A percentile compares a stretch with the other conserved stretches of the same genome.
These are phyloP conservation scores for Pachyramphus minor DNA, from an alignment of 2,113 vertebrate species.

Conservation along the genomic window DNA sequence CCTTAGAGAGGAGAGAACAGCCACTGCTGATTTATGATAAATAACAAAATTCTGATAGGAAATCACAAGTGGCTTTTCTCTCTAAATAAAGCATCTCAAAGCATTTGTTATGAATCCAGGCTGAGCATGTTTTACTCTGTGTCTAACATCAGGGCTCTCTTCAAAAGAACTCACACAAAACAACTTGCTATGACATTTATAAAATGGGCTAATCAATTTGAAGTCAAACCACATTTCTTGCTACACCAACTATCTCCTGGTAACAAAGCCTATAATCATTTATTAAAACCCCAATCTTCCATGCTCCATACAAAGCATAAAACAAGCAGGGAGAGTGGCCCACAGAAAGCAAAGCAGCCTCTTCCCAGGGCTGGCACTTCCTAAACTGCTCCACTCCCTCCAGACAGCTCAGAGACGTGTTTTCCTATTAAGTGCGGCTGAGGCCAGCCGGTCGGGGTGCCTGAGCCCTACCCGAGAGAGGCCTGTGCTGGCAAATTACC, in stretches of 20 bases:
- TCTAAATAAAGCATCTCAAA: constrained; percentile 74
- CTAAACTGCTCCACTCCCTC: constrained; percentile 18
- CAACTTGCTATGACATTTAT: constrained; percentile 76
- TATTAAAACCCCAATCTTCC: constrained; percentile 75
- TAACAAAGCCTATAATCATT: constrained; percentile 75
- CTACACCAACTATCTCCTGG: constrained; percentile 70
- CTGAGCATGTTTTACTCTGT: constrained; percentile 65
- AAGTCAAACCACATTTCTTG: constrained; percentile 76
- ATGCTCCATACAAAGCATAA: constrained; percentile 24
- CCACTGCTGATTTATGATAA: constrained; percentile 71
- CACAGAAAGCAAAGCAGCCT: constrained; percentile 21
- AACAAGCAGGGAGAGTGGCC: constrained; percentile 31
- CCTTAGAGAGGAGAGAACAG: constrained; percentile 64
- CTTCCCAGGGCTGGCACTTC: constrained; percentile 34
- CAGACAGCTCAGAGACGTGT: constrained; percentile 12
- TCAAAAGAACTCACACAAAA: constrained; percentile 72
- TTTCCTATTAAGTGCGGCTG: background rate
- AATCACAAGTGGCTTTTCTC: constrained; percentile 74
- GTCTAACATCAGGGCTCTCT: constrained; percentile 71
- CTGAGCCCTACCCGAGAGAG: background rate
- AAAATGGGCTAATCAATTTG: constrained; percentile 78
- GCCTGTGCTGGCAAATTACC: constrained; percentile 35
- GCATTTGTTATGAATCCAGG: constrained; percentile 75
- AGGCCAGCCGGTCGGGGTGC: background rate
- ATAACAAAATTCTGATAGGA: constrained; percentile 75